Percentiles rank a stretch among this genome's conserved stretches.
Evolutionary conservation across 23 tunicate genomes (phyloP).

Genomic region (Trididemnum nubilum): DNA sequence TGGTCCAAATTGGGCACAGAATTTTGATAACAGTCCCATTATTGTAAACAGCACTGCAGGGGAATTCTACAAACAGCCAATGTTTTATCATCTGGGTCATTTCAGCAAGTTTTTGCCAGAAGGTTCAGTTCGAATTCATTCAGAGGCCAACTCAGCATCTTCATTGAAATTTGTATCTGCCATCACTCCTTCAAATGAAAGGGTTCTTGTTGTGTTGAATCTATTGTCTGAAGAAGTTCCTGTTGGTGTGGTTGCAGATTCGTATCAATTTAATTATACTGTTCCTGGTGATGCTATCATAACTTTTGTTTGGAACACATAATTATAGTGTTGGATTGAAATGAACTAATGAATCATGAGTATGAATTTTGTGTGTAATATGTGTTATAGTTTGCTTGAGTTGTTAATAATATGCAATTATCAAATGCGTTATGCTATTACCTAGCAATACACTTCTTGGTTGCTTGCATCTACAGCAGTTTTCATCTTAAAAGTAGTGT

Average conservation of each 20-base stretch:
- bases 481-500: too few species aligned
- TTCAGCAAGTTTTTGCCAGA: conserved; percentile 88
- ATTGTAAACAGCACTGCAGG: conserved; percentile 82
- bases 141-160: not conserved
- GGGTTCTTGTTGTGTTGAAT: conserved; percentile 74
- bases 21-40: conserved; percentile 92
- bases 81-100: conserved; percentile 96
- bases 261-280: conserved; percentile 26
- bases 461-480: too few species aligned
- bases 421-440: too few species aligned
- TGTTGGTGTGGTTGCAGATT: conserved; percentile 24
- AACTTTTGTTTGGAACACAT: conserved; percentile 65
- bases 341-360: too few species aligned
- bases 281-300: conserved; percentile 50
- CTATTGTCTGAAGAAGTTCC: conserved; percentile 37
- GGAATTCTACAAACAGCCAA: conserved; percentile 96
- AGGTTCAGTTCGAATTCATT: conserved; percentile 56
- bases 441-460: too few species aligned
- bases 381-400: too few species aligned
- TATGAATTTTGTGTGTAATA: too few species aligned
- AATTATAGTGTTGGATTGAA: too few species aligned
- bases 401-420: too few species aligned
- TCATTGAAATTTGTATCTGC: conserved; percentile 58
- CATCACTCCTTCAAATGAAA: conserved; percentile 32
- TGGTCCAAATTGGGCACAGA: conserved; percentile 98